phyloP scores from a whole-genome alignment of 2,797 vertebrate genomes.

The Triplophysa bombifrons region DNA sequence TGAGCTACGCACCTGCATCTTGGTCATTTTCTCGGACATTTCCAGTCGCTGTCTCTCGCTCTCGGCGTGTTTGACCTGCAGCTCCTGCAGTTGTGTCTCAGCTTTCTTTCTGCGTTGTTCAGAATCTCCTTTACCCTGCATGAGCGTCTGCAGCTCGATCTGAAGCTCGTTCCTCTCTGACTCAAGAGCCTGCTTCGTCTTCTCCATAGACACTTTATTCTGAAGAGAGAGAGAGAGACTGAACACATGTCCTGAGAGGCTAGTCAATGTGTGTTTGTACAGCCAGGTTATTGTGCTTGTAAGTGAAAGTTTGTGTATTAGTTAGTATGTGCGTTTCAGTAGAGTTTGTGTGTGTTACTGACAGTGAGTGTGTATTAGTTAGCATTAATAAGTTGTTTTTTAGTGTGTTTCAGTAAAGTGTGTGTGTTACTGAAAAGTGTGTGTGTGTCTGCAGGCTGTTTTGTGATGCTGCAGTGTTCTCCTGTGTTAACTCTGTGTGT shows the following conservation, averaged over 20 bases:
- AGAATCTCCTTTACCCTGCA: conserved; percentile 89
- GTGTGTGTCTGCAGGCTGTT: conserved; percentile 78
- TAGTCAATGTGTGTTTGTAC: too few species aligned
- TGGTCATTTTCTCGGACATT: conserved; percentile 82
- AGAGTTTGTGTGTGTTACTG: too few species aligned
- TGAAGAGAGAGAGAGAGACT: conserved; percentile 57
- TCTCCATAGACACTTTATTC: conserved; percentile 95
- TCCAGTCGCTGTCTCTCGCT: conserved; percentile 85
- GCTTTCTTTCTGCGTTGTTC: conserved; percentile 95
- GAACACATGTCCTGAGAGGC: too few species aligned
- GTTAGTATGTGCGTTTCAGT: too few species aligned
- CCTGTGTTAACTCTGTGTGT: conserved; percentile 62
- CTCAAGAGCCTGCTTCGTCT: conserved; percentile 93
- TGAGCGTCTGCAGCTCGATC: conserved; percentile 89
- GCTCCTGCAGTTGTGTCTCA: conserved; percentile 87
- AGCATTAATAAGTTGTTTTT: too few species aligned
- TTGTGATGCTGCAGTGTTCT: conserved; percentile 69
- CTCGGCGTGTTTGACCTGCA: conserved; percentile 88
- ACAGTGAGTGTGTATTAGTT: too few species aligned
- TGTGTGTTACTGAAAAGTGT: too few species aligned
- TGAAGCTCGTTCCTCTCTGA: conserved; percentile 88
- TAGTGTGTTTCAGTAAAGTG: too few species aligned
- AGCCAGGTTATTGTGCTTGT: too few species aligned
- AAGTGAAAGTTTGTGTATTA: too few species aligned
- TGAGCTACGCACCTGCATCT: conserved; percentile 83